Base-by-base conservation (phyloP, 2,888 invertebrate species). In the Mechanitis messenoides region DNA sequence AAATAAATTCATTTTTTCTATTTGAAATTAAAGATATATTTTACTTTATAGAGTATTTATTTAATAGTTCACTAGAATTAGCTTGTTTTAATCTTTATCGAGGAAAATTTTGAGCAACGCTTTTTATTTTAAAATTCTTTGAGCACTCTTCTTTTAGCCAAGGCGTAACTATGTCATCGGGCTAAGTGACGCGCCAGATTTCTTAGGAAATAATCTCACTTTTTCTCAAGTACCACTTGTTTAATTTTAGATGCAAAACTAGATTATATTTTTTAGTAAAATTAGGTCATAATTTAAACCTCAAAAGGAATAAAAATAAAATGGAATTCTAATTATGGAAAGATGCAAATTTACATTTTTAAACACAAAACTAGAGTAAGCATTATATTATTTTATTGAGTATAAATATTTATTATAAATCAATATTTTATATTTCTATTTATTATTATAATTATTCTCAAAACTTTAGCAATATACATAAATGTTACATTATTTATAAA, bases 161-260 rank as follows among this genome's bases (percentile, higher is more conserved):
- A n/a, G 42, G 58, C 53, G 53, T 53, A 65, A 65, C 62, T 60
- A 56, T 65, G 65, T 65, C 62, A 65, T 65, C 55, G 56, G 60
- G 62, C 58, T 65, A 60, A 65, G 65, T 50, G 56, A 63, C 55
- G 58, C 59, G 59, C 58, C 11, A 42, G 45, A 59, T 56, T 63
- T 61, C 63, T 65, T 61, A 59, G 58, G 56, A 56, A 63, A 59
- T 61, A 65, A 61, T 65, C 59, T 61, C 59, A 63, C 55, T 65
- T 59, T 63, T 65, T 60, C 50, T 63, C 45, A 56, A 63, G 65
- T 46, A 59, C 57, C 61, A 63, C 63, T 57, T 55, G 58, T 61
- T 59, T 65, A 58, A 63, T 63, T 59, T 60, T 33, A 45, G 42
- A 55, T 55, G 47, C 28, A 33, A 60, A 55, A 47, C 47, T 50